Conservation (phyloP, 2,888 invertebrate genomes). For the Mantis religiosa region DNA sequence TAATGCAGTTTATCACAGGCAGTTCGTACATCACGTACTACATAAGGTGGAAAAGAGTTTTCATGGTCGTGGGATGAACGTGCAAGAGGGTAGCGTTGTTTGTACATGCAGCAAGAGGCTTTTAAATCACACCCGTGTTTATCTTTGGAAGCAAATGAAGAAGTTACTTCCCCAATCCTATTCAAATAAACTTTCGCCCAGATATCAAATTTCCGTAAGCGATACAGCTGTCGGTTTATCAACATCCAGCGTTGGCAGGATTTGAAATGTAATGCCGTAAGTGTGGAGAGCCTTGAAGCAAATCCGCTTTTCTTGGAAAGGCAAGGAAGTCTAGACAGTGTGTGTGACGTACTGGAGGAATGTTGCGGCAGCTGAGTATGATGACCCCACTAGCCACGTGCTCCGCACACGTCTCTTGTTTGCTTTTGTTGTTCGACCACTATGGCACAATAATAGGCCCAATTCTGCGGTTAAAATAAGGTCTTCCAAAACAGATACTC, state of each 20-base stretch:
- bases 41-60: no score
- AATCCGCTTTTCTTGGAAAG: not conserved
- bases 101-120: no score
- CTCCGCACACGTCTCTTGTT: not conserved
- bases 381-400: not conserved
- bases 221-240: not conserved
- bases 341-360: not conserved
- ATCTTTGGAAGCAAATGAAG: not conserved
- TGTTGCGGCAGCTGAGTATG: not conserved
- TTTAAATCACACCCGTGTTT: not conserved
- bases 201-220: not conserved
- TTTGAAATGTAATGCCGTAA: not conserved
- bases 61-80: no score
- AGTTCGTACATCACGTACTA: no score
- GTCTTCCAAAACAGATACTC: no score
- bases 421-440: no score
- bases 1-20: no score
- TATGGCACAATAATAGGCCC: no score
- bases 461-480: no score
- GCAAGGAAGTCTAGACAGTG: not conserved
- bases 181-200: no score
- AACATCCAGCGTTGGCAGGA: not conserved
- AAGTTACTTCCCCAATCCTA: not conserved
- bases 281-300: not conserved
- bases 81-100: no score